phyloP scores from a whole-genome alignment of 1,140 invertebrate species.

The Macrosteles quadrilineatus region DNA sequence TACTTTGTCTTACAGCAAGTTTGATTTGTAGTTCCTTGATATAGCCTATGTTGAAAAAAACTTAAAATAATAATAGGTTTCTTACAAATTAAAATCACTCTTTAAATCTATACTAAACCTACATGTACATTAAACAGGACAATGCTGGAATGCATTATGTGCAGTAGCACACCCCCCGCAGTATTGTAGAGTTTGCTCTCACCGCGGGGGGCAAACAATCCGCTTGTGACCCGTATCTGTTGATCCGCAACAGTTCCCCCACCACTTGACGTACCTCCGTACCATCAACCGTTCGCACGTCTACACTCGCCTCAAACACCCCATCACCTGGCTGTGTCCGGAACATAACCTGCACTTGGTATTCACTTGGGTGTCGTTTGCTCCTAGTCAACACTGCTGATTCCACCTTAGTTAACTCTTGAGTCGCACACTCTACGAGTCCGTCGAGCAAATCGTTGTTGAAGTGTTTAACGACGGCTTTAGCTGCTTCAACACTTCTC shows the following conservation, averaged over 20 bases:
- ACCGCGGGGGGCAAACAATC: slow-evolving; percentile 36
- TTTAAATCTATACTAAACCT: too few species aligned
- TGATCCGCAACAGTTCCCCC: slow-evolving; percentile 39
- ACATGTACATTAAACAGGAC: too few species aligned
- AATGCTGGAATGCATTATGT: slow-evolving; percentile 24
- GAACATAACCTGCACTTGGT: slow-evolving; percentile 36
- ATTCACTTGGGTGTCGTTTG: slow-evolving; percentile 13
- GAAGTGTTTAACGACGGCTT: slow-evolving; percentile 60
- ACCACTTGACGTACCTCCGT: slow-evolving; percentile 18
- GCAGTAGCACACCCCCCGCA: slow-evolving; percentile 41
- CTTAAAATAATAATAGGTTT: too few species aligned
- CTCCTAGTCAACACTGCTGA: slow-evolving; percentile 24
- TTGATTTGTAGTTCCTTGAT: too few species aligned
- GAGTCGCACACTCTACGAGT: slow-evolving; percentile 57
- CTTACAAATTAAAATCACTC: too few species aligned
- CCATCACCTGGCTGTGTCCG: slow-evolving; percentile 37
- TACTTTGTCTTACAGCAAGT: too few species aligned
- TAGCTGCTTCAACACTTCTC: slow-evolving; percentile 50
- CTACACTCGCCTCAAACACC: slow-evolving; percentile 40
- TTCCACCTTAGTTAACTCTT: slow-evolving; percentile 33
- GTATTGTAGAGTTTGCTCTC: slow-evolving; percentile 33
- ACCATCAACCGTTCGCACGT: neutral
- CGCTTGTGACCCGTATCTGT: slow-evolving; percentile 40
- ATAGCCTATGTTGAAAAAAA: too few species aligned
- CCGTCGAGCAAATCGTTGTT: slow-evolving; percentile 59